Conservation (phyloP, 2,888 invertebrate species). For the Rhynchonema sp. region DNA sequence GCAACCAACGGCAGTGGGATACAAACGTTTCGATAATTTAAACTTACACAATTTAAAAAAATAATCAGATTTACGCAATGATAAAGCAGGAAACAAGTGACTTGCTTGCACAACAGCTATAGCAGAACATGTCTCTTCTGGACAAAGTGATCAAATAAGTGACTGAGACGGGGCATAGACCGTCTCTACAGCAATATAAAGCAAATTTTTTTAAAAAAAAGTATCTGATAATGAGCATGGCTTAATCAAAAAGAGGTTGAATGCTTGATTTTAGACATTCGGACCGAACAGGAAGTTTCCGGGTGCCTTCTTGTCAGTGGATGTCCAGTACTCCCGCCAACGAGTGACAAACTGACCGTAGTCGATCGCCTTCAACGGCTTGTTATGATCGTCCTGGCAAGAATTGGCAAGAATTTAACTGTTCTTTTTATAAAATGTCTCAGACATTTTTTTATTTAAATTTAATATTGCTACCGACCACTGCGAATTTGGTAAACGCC, state of each 20-base stretch:
- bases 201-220: background rate
- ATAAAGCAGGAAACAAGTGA: too few species aligned
- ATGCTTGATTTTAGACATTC: background rate
- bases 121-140: too few species aligned
- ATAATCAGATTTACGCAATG: too few species aligned
- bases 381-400: background rate
- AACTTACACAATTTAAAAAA: too few species aligned
- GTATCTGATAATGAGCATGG: too few species aligned
- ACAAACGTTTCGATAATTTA: too few species aligned
- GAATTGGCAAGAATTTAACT: background rate
- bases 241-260: too few species aligned
- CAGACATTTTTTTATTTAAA: background rate
- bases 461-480: background rate
- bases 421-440: background rate
- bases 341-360: conserved; percentile 8
- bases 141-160: too few species aligned
- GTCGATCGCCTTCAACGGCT: conserved; percentile 3
- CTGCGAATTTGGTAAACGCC: conserved; percentile 5
- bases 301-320: conserved; percentile 1
- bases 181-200: too few species aligned
- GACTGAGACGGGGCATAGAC: too few species aligned
- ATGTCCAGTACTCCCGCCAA: conserved; percentile 9
- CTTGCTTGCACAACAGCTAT: too few species aligned
- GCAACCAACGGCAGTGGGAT: too few species aligned
- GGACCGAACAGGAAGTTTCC: conserved; percentile 8